Evolutionary conservation across 2,797 vertebrate genomes (phyloP).

Genomic region (Sylvia borin): DNA sequence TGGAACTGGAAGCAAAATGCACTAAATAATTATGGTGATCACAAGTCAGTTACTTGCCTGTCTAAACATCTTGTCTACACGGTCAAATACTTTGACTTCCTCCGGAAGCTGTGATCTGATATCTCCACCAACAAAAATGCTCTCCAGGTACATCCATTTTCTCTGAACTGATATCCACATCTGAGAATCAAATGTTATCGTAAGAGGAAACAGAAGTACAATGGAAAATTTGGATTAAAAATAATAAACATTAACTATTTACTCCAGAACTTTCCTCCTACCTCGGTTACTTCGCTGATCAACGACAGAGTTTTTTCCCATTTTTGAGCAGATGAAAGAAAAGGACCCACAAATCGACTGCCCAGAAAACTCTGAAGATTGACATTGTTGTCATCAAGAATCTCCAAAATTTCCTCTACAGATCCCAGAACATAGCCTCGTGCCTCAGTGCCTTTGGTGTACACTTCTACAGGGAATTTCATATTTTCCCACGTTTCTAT

Average conservation of each 20-base stretch:
- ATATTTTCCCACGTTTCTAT: conserved; percentile 90
- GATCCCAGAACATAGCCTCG: conserved; percentile 87
- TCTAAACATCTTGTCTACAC: conserved; percentile 87
- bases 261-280: conserved; percentile 51
- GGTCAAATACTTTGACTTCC: conserved; percentile 93
- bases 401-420: conserved; percentile 88
- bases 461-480: conserved; percentile 86
- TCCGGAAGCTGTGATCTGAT: conserved; percentile 91
- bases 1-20: background rate
- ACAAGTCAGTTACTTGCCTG: conserved; percentile 76
- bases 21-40: background rate
- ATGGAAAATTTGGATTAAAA: background rate
- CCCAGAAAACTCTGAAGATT: conserved; percentile 92
- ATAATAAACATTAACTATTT: background rate
- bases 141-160: conserved; percentile 98
- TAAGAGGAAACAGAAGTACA: background rate
- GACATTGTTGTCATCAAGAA: conserved; percentile 89
- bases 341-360: conserved; percentile 93
- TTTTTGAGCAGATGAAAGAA: conserved; percentile 85
- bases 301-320: conserved; percentile 93
- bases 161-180: conserved; percentile 93
- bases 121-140: conserved; percentile 94
- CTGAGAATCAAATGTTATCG: conserved; percentile 63
- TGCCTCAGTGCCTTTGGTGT: conserved; percentile 89
- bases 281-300: conserved; percentile 93